These are phyloP conservation scores for Clinocottus analis DNA, from an alignment of 2,113 vertebrate genomes.

Conservation along the genomic window DNA sequence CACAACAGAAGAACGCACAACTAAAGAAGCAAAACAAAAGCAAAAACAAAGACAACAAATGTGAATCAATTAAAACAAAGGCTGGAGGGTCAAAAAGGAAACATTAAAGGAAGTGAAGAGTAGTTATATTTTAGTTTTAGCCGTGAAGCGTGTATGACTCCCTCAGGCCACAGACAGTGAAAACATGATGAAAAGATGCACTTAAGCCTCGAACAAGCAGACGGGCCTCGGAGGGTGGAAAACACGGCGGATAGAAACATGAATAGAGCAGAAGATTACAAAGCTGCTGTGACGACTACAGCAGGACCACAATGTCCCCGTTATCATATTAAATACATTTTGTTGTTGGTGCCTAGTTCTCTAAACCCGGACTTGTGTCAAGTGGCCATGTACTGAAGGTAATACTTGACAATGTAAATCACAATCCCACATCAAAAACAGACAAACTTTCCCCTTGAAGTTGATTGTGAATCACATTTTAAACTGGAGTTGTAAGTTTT, in stretches of 20 bases:
- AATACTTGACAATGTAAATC: no score
- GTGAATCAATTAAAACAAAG: background rate
- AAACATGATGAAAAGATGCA: constrained; percentile 21
- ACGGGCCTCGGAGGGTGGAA: background rate
- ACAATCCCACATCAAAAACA: no score
- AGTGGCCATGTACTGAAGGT: no score
- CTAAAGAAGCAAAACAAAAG: background rate
- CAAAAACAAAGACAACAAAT: background rate
- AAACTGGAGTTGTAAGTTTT: no score
- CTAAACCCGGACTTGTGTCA: no score
- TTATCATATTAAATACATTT: background rate
- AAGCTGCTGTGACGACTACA: background rate
- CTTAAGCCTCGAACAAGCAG: background rate
- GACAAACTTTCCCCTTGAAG: no score
- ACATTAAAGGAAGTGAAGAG: background rate
- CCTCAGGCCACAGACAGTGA: background rate
- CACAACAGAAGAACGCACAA: background rate
- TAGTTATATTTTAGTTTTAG: background rate
- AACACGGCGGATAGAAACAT: background rate
- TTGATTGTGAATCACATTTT: no score
- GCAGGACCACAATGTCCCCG: background rate
- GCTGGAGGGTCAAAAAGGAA: background rate
- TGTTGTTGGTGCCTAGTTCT: no score
- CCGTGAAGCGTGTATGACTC: constrained; percentile 2
- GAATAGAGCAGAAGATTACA: background rate